Percentiles rank a stretch among this genome's conserved stretches.
phyloP scores from a whole-genome alignment of 2,888 invertebrate genomes.

The Protula sp. region DNA sequence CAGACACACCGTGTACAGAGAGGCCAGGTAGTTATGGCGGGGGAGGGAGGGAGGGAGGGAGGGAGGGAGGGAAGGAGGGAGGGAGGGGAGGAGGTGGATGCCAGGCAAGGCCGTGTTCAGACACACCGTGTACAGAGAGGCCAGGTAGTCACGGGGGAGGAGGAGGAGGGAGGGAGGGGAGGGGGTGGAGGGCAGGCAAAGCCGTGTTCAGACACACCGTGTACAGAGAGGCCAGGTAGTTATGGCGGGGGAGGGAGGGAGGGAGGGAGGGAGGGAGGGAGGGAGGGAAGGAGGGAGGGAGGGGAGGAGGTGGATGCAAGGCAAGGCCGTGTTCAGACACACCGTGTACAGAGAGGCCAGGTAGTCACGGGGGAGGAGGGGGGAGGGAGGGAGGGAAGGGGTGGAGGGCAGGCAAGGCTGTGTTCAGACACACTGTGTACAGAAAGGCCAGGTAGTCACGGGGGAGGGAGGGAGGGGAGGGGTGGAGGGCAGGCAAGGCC shows the following conservation, averaged over 20 bases:
- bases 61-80: constrained; percentile 79
- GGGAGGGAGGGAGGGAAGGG: constrained; percentile 71
- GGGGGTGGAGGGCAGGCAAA: constrained; percentile 82
- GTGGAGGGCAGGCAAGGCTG: constrained; percentile 76
- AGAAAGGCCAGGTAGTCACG: constrained; percentile 61
- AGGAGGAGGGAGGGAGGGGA: constrained; percentile 64
- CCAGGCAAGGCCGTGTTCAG: constrained; percentile 79
- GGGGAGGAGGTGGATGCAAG: constrained; percentile 79
- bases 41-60: constrained; percentile 63
- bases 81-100: constrained; percentile 75
- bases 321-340: constrained; percentile 78
- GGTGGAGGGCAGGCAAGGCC: constrained; percentile 78
- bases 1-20: constrained; percentile 75
- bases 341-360: constrained; percentile 70
- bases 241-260: too few species aligned
- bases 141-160: constrained; percentile 42
- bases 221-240: constrained; percentile 62
- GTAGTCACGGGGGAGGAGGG: too few species aligned
- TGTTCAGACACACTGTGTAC: constrained; percentile 79
- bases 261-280: constrained; percentile 79
- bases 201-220: constrained; percentile 82
- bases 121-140: constrained; percentile 75
- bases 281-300: constrained; percentile 65
- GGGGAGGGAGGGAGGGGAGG: too few species aligned
- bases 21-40: constrained; percentile 57